Conservation (phyloP, 2,888 invertebrate species). For the Plusia festucae region DNA sequence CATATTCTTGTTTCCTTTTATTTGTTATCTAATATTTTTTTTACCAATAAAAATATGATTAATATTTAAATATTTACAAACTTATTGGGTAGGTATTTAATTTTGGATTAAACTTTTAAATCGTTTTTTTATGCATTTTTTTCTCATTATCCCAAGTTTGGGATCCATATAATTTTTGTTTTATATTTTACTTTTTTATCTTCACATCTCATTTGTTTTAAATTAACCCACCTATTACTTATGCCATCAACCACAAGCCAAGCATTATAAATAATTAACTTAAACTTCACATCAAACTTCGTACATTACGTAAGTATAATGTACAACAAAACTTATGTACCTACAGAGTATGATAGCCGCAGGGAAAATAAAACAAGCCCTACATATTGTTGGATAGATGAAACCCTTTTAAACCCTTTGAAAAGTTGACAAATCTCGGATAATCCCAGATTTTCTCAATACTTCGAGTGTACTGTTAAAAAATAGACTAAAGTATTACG, state of each 20-base stretch:
- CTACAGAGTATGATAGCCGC: conserved; percentile 25
- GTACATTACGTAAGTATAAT: background rate
- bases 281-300: background rate
- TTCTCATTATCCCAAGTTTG: too few relatives aligned
- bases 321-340: conserved; percentile 14
- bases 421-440: conserved; percentile 50
- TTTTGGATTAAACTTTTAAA: too few relatives aligned
- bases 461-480: conserved; percentile 21
- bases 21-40: too few relatives aligned
- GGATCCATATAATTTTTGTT: too few relatives aligned
- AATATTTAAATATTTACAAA: too few relatives aligned
- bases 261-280: background rate
- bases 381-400: conserved; percentile 41
- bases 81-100: too few relatives aligned
- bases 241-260: background rate
- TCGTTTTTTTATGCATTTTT: too few relatives aligned
- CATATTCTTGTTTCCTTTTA: too few relatives aligned
- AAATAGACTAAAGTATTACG: conserved; percentile 12
- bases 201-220: too few relatives aligned
- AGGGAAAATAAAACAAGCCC: conserved; percentile 35
- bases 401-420: conserved; percentile 54
- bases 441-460: conserved; percentile 36
- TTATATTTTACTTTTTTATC: too few relatives aligned
- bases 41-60: too few relatives aligned
- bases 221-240: too few relatives aligned